These are phyloP conservation scores for Stercorarius parasiticus DNA, from an alignment of 2,113 vertebrate genomes.

Conservation along the genomic window DNA sequence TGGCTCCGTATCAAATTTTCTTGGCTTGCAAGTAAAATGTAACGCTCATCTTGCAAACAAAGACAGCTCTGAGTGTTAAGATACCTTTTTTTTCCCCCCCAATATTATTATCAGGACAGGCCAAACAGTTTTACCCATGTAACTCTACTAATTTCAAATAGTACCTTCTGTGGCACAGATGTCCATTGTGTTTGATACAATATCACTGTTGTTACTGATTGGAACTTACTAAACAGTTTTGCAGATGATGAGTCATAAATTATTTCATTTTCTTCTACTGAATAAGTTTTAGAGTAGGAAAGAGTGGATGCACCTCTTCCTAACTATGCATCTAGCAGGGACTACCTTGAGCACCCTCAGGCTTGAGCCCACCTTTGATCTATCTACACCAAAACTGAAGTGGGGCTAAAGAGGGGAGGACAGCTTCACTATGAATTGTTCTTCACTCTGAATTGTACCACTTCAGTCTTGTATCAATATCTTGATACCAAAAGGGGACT, in stretches of 20 bases:
- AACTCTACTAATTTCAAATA: not conserved
- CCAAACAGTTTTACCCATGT: rapidly evolving
- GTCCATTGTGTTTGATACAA: not conserved
- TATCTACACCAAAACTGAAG: not conserved
- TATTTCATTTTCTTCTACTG: not conserved
- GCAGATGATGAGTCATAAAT: not conserved
- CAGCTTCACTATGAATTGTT: not conserved
- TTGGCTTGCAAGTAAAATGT: not conserved
- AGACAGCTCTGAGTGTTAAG: not conserved
- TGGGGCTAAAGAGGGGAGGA: not conserved
- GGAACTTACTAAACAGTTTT: not conserved
- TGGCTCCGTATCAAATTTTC: not conserved
- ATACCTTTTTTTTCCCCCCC: not conserved
- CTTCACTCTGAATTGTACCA: not conserved
- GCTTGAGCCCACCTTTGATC: not conserved
- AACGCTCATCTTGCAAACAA: not conserved
- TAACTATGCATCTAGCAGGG: not conserved
- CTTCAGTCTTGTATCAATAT: not conserved
- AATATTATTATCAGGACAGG: not conserved
- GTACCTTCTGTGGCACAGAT: not conserved
- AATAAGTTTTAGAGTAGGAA: not conserved
- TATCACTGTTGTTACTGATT: not conserved
- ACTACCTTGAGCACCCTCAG: not conserved
- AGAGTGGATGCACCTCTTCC: not conserved
- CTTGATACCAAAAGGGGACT: not conserved